These are phyloP conservation scores for Huso huso DNA, from an alignment of 2,797 vertebrate species.

Conservation along the genomic window DNA sequence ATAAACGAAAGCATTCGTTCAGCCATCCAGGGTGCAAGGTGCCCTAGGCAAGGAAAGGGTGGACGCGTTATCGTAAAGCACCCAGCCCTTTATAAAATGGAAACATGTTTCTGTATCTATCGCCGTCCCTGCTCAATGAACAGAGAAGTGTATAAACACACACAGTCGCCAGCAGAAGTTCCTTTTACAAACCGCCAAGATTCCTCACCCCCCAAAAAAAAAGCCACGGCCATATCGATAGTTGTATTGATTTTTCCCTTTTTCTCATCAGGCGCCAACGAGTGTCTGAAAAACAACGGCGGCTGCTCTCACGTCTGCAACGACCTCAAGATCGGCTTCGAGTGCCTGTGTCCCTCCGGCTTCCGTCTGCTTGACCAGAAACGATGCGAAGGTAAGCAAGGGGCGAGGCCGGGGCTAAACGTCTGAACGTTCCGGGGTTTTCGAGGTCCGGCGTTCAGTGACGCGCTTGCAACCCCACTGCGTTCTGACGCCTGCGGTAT, in stretches of 20 bases:
- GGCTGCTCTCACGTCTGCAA: slow-evolving; percentile 72
- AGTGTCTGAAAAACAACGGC: slow-evolving; percentile 63
- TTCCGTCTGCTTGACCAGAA: slow-evolving; percentile 55
- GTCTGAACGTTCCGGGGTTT: too few species aligned
- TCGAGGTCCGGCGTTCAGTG: neutral
- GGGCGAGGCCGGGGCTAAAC: too few species aligned
- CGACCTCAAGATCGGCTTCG: slow-evolving; percentile 66
- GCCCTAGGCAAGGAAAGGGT: too few species aligned
- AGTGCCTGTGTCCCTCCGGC: slow-evolving; percentile 68
- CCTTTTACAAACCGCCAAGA: too few species aligned
- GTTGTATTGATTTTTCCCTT: slow-evolving; percentile 5
- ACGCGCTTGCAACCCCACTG: neutral
- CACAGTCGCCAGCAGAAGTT: too few species aligned
- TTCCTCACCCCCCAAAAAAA: neutral
- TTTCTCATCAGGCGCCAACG: slow-evolving; percentile 56
- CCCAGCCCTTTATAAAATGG: too few species aligned
- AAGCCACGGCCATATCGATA: neutral
- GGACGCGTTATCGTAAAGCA: too few species aligned
- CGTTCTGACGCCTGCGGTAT: neutral
- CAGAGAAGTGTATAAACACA: too few species aligned
- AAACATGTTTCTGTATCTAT: neutral
- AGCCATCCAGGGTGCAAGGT: too few species aligned
- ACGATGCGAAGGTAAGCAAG: slow-evolving; percentile 71
- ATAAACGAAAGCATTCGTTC: too few species aligned
- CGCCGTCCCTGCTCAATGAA: too few species aligned